Conservation (phyloP, 2,888 invertebrate species). For the Labia minor region DNA sequence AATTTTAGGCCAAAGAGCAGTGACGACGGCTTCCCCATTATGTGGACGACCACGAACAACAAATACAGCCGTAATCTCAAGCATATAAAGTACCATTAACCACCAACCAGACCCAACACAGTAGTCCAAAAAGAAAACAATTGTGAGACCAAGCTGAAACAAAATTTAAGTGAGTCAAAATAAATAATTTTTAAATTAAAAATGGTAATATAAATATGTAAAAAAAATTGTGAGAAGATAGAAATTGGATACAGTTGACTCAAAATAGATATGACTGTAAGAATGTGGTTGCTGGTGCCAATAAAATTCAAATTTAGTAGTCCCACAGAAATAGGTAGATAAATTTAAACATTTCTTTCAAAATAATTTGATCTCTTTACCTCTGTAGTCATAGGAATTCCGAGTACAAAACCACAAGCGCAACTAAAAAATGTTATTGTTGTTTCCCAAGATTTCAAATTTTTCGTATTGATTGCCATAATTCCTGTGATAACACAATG, state of each 20-base stretch:
- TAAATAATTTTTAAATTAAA: not conserved
- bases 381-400: conserved; percentile 80
- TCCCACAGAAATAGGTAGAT: too few relatives aligned
- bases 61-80: conserved; percentile 71
- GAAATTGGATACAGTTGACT: too few relatives aligned
- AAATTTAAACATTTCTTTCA: too few relatives aligned
- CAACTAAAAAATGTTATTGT: conserved; percentile 76
- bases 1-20: conserved; percentile 46
- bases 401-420: conserved; percentile 66
- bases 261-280: not conserved
- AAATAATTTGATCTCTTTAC: conserved; percentile 43
- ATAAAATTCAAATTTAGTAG: too few relatives aligned
- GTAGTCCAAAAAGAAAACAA: conserved; percentile 77
- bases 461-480: conserved; percentile 62
- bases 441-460: conserved; percentile 66
- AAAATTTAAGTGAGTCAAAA: conserved; percentile 13
- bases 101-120: conserved; percentile 79
- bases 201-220: not conserved
- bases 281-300: not conserved
- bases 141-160: conserved; percentile 59
- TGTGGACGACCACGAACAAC: conserved; percentile 78
- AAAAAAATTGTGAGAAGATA: too few relatives aligned
- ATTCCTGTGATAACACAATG: conserved; percentile 80
- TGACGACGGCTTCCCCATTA: conserved; percentile 61
- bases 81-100: conserved; percentile 65